phyloP scores from a whole-genome alignment of 2,888 invertebrate genomes.

The Tricholauxania praeusta region DNA sequence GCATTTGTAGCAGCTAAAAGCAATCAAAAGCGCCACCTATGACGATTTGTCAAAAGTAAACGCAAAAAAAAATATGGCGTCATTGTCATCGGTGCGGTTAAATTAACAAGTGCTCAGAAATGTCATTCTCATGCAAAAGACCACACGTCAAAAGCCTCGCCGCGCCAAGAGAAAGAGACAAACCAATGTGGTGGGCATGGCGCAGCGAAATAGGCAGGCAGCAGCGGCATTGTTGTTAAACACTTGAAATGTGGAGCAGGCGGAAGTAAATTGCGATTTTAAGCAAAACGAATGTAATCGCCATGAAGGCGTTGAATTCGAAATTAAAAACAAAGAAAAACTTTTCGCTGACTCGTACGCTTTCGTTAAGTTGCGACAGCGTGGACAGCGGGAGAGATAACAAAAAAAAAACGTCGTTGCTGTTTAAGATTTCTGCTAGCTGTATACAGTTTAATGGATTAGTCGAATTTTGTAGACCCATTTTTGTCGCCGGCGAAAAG shows the following conservation, averaged over 20 bases:
- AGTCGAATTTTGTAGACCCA: conserved; percentile 56
- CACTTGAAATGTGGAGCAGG: conserved; percentile 3
- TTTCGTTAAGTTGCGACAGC: neutral
- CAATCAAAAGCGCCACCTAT: conserved; percentile 14
- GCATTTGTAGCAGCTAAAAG: neutral
- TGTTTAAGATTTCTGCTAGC: conserved; percentile 54
- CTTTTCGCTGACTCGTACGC: conserved; percentile 3
- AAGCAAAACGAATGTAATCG: neutral
- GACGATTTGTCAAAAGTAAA: too few species aligned
- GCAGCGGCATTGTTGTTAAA: neutral
- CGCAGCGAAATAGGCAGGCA: neutral
- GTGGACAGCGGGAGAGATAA: too few species aligned
- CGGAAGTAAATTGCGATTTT: conserved; percentile 16
- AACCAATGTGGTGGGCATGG: neutral
- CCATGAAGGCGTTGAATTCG: neutral
- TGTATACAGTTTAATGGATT: conserved; percentile 59
- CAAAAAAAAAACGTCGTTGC: neutral
- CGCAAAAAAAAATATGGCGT: conserved; percentile 45
- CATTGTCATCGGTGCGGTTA: conserved; percentile 60
- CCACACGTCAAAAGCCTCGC: neutral
- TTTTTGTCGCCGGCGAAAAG: neutral
- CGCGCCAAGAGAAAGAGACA: conserved; percentile 31
- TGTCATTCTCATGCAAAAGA: conserved; percentile 14
- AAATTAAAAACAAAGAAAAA: conserved; percentile 5
- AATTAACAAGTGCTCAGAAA: conserved; percentile 64